phyloP scores from a whole-genome alignment of 1,140 invertebrate species.

The Ridgeia piscesae region DNA sequence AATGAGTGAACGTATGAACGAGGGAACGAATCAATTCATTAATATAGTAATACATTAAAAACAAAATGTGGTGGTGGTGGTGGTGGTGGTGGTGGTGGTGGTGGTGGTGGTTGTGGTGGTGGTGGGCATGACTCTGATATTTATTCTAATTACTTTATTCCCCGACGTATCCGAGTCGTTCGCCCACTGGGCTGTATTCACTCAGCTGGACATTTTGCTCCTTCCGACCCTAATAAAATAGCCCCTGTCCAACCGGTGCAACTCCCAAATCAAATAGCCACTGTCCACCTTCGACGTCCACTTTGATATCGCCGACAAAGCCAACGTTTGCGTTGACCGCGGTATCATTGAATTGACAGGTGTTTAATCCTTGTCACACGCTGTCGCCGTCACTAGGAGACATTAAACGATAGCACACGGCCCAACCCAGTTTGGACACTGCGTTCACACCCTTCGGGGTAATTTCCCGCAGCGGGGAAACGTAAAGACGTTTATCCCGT shows the following conservation, averaged over 20 bases:
- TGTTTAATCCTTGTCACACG: neutral
- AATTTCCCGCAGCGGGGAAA: neutral
- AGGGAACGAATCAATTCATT: too few relatives aligned
- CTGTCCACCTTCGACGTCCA: neutral
- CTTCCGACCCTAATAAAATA: neutral
- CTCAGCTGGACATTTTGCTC: neutral
- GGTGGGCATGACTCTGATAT: neutral
- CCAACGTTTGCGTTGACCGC: neutral
- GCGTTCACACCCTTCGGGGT: neutral
- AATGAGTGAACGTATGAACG: too few relatives aligned
- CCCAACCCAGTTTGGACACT: neutral
- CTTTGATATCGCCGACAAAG: neutral
- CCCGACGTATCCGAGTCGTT: neutral
- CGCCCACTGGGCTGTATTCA: neutral
- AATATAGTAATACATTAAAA: too few relatives aligned
- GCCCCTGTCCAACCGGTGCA: neutral
- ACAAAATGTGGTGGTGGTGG: too few relatives aligned
- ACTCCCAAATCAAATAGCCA: neutral
- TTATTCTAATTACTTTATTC: neutral
- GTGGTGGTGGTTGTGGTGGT: too few relatives aligned
- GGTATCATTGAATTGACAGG: neutral
- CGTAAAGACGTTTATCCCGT: neutral
- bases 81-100: too few relatives aligned
- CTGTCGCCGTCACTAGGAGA: neutral
- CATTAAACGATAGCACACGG: neutral